phyloP scores from a whole-genome alignment of 2,888 invertebrate genomes.

The Ectobius pallidus region DNA sequence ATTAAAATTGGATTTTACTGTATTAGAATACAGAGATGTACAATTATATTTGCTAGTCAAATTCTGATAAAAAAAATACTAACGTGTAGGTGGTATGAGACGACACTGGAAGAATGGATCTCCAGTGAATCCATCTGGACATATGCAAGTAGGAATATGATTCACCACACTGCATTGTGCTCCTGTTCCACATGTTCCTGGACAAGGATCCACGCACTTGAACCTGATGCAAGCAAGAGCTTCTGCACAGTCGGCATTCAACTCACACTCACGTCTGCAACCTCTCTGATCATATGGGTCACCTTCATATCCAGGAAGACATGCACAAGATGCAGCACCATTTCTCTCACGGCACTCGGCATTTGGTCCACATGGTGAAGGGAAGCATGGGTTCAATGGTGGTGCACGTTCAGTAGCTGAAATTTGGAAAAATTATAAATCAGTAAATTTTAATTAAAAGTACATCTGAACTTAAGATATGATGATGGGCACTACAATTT shows the following conservation, averaged over 20 bases:
- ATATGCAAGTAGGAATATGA: constrained; percentile 79
- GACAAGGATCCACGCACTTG: constrained; percentile 86
- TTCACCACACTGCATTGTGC: constrained; percentile 80
- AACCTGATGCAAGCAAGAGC: constrained; percentile 77
- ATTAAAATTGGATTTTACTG: too few relatives aligned
- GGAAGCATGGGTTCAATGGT: constrained; percentile 60
- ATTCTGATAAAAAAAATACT: constrained; percentile 16
- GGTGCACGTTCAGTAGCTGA: constrained; percentile 68
- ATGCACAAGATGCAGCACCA: constrained; percentile 65
- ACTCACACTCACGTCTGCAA: constrained; percentile 79
- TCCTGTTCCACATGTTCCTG: constrained; percentile 79
- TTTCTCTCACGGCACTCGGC: constrained; percentile 65
- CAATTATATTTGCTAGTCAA: too few relatives aligned
- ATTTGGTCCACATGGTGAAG: constrained; percentile 57
- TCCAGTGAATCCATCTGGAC: constrained; percentile 76
- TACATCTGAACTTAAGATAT: too few relatives aligned
- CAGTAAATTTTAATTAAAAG: too few relatives aligned
- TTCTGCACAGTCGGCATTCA: constrained; percentile 75
- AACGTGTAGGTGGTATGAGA: constrained; percentile 36
- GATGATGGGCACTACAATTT: too few relatives aligned
- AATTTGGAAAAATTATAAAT: too few relatives aligned
- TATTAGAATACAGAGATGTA: too few relatives aligned
- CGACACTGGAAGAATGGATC: constrained; percentile 73
- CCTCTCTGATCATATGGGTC: constrained; percentile 73
- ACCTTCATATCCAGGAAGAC: constrained; percentile 82